Percentiles rank a stretch among this genome's conserved stretches.
Conservation (phyloP, 1,140 invertebrate species). For the Drosophila miranda region DNA sequence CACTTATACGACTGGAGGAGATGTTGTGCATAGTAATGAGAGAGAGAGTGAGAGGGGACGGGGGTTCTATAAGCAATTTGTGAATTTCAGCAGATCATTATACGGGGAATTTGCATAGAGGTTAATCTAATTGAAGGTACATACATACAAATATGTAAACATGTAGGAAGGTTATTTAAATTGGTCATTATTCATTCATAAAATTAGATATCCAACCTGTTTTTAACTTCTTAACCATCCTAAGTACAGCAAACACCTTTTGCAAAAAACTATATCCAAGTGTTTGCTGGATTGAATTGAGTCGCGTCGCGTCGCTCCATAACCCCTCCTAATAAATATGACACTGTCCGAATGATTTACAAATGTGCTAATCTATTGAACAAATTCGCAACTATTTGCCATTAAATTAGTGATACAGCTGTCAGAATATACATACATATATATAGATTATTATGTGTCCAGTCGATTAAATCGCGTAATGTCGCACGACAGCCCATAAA, state of each 20-base stretch:
- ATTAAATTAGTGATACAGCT: constrained; percentile 32
- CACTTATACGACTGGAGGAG: neutral
- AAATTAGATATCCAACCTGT: too few species aligned
- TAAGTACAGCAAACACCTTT: too few species aligned
- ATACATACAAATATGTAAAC: too few species aligned
- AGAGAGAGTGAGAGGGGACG: too few species aligned
- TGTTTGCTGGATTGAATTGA: too few species aligned
- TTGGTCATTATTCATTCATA: too few species aligned
- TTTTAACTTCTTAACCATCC: too few species aligned
- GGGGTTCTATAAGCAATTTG: constrained; percentile 15
- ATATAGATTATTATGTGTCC: constrained; percentile 11
- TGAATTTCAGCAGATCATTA: constrained; percentile 21
- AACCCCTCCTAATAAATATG: constrained; percentile 25
- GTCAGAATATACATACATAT: constrained; percentile 7
- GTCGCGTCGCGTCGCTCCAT: neutral
- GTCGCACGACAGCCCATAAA: constrained; percentile 45
- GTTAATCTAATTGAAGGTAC: neutral
- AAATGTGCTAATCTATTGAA: constrained; percentile 40
- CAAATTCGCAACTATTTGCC: constrained; percentile 44
- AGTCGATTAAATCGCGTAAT: constrained; percentile 33
- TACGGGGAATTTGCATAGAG: neutral
- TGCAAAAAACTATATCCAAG: too few species aligned
- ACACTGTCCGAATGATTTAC: constrained; percentile 32
- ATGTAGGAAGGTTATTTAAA: too few species aligned
- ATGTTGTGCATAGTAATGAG: constrained; percentile 38